These are phyloP conservation scores for Drosophila sordidula DNA, from an alignment of 2,888 invertebrate species.

Conservation along the genomic window DNA sequence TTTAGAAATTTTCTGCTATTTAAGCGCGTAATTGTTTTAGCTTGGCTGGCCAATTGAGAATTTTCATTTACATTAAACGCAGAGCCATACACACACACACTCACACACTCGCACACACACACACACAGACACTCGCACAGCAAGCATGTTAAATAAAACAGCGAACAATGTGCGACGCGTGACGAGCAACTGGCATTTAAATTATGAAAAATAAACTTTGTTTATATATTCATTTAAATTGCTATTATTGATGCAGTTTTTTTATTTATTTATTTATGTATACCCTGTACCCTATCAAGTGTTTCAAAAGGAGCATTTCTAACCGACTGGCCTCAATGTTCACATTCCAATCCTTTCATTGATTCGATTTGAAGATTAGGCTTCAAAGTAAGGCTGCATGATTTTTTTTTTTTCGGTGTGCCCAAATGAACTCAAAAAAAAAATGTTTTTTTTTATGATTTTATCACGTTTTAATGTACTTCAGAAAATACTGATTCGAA, in stretches of 20 bases:
- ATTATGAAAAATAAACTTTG: slow-evolving; percentile 53
- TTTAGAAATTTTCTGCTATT: slow-evolving; percentile 74
- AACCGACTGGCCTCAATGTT: neutral
- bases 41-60: slow-evolving; percentile 55
- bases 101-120: slow-evolving; percentile 2
- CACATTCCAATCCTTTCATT: too few relatives aligned
- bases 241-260: slow-evolving; percentile 34
- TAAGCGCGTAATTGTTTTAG: slow-evolving; percentile 71
- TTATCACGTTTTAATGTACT: too few relatives aligned
- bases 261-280: slow-evolving; percentile 18
- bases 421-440: too few relatives aligned
- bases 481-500: too few relatives aligned
- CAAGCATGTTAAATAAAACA: slow-evolving; percentile 2
- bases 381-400: too few relatives aligned
- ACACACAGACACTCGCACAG: neutral
- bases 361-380: too few relatives aligned
- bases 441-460: too few relatives aligned
- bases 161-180: slow-evolving; percentile 13
- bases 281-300: slow-evolving; percentile 1
- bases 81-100: neutral
- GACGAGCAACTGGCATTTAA: slow-evolving; percentile 20
- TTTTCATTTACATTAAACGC: slow-evolving; percentile 60
- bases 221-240: slow-evolving; percentile 47
- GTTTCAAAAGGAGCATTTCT: neutral
- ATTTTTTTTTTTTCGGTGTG: too few relatives aligned